A percentile compares a stretch with the other conserved stretches of the same genome.
These are phyloP conservation scores for Chlorops oryzae DNA, from an alignment of 1,140 invertebrate genomes.

Conservation along the genomic window DNA sequence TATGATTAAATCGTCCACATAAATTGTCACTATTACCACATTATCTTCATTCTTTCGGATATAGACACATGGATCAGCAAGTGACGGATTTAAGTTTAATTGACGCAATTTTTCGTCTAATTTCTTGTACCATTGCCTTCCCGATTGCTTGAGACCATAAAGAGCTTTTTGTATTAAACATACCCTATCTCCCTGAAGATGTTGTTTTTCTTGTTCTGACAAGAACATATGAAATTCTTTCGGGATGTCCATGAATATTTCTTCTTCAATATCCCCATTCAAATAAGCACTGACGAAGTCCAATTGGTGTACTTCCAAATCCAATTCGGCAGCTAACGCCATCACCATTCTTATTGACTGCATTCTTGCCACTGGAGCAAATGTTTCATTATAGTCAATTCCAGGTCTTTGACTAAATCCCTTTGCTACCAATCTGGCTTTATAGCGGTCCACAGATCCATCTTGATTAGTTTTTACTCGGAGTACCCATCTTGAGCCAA, in stretches of 20 bases:
- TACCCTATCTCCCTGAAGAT: too few species aligned
- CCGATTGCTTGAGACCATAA: conserved; percentile 33
- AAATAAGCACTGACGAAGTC: conserved; percentile 8
- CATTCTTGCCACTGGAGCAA: conserved; percentile 33
- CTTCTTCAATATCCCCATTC: conserved; percentile 10
- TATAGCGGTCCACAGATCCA: conserved; percentile 24
- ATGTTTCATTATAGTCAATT: conserved; percentile 42
- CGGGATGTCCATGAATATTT: conserved; percentile 11
- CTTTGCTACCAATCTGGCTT: conserved; percentile 43
- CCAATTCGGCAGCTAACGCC: conserved; percentile 17
- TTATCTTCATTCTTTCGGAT: neutral
- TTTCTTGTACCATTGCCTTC: conserved; percentile 24
- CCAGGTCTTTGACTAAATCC: conserved; percentile 32
- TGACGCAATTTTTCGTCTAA: conserved; percentile 25
- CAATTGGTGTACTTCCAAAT: conserved; percentile 11
- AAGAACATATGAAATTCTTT: conserved; percentile 20
- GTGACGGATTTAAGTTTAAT: conserved; percentile 22
- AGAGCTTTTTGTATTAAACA: conserved; percentile 26
- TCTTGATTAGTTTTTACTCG: conserved; percentile 23
- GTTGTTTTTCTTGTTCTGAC: too few species aligned
- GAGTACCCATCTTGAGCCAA: conserved; percentile 18
- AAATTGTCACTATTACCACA: neutral
- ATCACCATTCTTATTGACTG: conserved; percentile 29
- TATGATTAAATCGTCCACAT: conserved; percentile 10
- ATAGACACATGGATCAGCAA: conserved; percentile 25